Evolutionary conservation across 2,113 vertebrate genomes (phyloP), one percentile per base, ranked within the genome.

Genomic region (Capreolus pygargus): DNA sequence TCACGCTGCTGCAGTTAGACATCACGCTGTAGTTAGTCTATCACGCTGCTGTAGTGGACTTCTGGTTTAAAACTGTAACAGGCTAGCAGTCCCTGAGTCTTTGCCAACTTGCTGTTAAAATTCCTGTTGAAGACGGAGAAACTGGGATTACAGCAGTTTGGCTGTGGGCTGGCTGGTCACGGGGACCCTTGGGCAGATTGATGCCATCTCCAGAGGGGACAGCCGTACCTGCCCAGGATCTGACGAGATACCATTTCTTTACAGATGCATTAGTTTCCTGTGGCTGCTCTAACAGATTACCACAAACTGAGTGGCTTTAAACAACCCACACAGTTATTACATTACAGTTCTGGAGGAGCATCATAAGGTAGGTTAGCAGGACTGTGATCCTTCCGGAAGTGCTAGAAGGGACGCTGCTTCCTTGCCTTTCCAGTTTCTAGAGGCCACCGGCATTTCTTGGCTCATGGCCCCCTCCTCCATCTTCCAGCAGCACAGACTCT

Each of bases 101-200:
- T 45, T 67, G 67, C 82, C 14, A 25, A 6, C 2, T 13, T 58
- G 3, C 15, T n/a, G 1, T 16, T 21, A 11, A 67, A 64, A 85
- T 15, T 33, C 81, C 55, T n/a, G 57, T 8, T 55, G 16, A 30
- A 19, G 67, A 76, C 3, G 9, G 11, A 60, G 76, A 45, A 87
- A 50, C 4, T 16, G 1, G 3, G 45, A 45, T 7, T 3, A 12
- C 1, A 36, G 30, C 1, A 0, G 2, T 27, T 7, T 81, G 78
- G 39, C 17, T 11, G 0, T 17, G 19, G 81, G 33, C 36, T 6
- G 33, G 57, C 83, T 92, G 70, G n/a, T n/a, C 8, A 8, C 0
- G 1, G n/a, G 43, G 15, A 3, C 7, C 30, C 76, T 47, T 7
- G 47, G 21, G 61, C 11, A 39, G 76, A 52, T 36, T 0, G 19